These are phyloP conservation scores for Ypsolopha scabrella DNA, from an alignment of 2,888 invertebrate species.

Conservation along the genomic window DNA sequence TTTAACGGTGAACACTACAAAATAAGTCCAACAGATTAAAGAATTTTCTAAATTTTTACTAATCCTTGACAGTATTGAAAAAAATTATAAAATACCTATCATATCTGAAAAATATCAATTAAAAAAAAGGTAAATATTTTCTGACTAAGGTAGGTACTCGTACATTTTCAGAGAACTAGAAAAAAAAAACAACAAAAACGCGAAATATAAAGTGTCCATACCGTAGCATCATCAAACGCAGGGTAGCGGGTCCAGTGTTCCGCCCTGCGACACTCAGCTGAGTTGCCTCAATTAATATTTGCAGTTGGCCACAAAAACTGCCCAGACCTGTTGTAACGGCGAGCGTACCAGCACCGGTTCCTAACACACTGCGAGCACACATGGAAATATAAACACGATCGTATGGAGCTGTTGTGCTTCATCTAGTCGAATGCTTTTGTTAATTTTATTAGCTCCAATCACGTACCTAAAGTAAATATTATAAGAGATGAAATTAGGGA, in stretches of 20 bases:
- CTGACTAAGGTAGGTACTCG: no score
- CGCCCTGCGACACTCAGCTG: slow-evolving; percentile 5
- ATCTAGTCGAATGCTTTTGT: not conserved
- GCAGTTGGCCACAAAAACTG: slow-evolving; percentile 35
- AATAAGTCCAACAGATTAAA: no score
- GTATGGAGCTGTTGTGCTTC: slow-evolving; percentile 11
- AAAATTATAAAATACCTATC: no score
- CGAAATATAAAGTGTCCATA: no score
- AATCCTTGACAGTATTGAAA: no score
- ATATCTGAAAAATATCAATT: no score
- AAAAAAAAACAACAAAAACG: no score
- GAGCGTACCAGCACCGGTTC: slow-evolving; percentile 33
- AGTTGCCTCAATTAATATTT: slow-evolving; percentile 8
- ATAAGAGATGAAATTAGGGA: not conserved
- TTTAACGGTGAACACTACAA: no score
- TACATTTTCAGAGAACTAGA: no score
- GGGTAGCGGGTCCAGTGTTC: not conserved
- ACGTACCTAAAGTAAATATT: slow-evolving; percentile 10
- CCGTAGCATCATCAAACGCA: not conserved
- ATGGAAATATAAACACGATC: slow-evolving; percentile 8
- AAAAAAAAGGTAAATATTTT: no score
- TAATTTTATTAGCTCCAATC: slow-evolving; percentile 12
- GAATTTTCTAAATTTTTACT: no score
- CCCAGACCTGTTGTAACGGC: slow-evolving; percentile 49
- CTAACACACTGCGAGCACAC: slow-evolving; percentile 12